Evolutionary conservation across 2,888 invertebrate genomes (phyloP), one percentile per base, ranked within the genome.

Genomic region (Tromatobia lineatoria): DNA sequence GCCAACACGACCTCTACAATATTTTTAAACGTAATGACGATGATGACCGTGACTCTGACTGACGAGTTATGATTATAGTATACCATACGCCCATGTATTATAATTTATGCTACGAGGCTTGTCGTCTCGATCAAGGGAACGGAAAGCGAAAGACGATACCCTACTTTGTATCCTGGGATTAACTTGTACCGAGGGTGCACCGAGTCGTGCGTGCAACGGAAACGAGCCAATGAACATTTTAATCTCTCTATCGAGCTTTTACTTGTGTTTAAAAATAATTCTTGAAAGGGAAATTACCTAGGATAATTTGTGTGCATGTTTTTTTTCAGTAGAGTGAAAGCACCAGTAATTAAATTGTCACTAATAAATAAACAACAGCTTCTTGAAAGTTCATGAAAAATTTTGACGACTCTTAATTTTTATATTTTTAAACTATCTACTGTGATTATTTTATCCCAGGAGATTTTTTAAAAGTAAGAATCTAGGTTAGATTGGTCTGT

Each of bases 41-140:
- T 80, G 83, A 69, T 80, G 83, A 69, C 83, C 83, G 34, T 80
- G 83, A 84, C 83, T 84, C 73, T 80, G 54, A 52, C 75, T 61
- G 74, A 61, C 69, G 64, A 70, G 61, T 61, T 64, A 25, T 76
- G 73, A 80, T 73, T 73, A 67, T 67, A 61, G 61, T 69, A 61
- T 67, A 82, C 73, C 57, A 50, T 25, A 47, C 23, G 73, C 42
- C 42, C 79, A n/a, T 80, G 69, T 77, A 77, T 77, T 64, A 77
- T 84, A 84, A 84, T 80, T 84, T 70, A 84, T 78, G 74, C 67
- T 69, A 61, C 80, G 83, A 77, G 80, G 83, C 83, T 84, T 69
- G 73, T 77, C 77, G 83, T 74, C 74, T 74, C 74, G 80, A 78
- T 78, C 77, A 74, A 74, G 80, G 64, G 74, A 74, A 69, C 73